These are phyloP conservation scores for Mylabris sibirica DNA, from an alignment of 2,888 invertebrate genomes.

Conservation along the genomic window DNA sequence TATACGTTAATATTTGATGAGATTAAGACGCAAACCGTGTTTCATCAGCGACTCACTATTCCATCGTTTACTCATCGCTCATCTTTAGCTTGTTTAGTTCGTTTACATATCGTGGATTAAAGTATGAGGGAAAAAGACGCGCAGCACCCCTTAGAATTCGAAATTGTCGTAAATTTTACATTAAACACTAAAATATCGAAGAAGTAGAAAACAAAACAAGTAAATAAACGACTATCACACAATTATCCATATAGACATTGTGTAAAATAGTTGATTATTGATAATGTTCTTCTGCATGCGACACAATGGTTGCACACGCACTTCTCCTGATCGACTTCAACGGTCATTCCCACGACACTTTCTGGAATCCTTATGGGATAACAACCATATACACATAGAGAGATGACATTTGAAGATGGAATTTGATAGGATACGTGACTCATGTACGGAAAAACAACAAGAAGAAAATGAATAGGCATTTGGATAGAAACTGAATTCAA, in stretches of 20 bases:
- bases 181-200: background rate
- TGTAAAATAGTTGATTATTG: constrained; percentile 28
- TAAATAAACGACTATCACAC: background rate
- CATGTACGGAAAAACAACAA: constrained; percentile 4
- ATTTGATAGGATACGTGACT: constrained; percentile 10
- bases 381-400: background rate
- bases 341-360: constrained; percentile 47
- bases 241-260: background rate
- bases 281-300: constrained; percentile 48
- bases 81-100: constrained; percentile 37
- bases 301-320: constrained; percentile 51
- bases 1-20: constrained; percentile 58
- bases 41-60: constrained; percentile 55
- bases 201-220: background rate
- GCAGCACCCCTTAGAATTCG: background rate
- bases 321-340: constrained; percentile 38
- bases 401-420: constrained; percentile 10
- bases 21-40: constrained; percentile 62
- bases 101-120: constrained; percentile 39
- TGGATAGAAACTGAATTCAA: constrained; percentile 18
- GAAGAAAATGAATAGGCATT: constrained; percentile 6
- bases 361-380: constrained; percentile 5
- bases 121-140: background rate
- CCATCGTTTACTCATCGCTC: constrained; percentile 44
- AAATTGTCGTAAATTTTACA: background rate